A percentile compares a stretch with the other conserved stretches of the same genome.
Conservation (phyloP, 2,797 vertebrate genomes). For the Tamandua tetradactyla region DNA sequence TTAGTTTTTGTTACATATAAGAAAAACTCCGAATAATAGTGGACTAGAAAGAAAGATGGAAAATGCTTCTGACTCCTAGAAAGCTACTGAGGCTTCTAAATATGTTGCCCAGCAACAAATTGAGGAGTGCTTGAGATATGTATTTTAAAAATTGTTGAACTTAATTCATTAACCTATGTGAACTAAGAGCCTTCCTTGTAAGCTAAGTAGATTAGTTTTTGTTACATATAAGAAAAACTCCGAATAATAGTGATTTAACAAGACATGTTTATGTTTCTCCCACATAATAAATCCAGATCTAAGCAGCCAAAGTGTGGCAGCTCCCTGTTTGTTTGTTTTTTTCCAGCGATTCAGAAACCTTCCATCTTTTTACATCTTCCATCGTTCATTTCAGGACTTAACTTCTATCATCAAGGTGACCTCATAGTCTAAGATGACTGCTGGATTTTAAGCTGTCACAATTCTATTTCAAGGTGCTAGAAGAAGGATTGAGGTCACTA, state of each 20-base stretch:
- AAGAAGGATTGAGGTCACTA: not conserved
- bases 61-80: not conserved
- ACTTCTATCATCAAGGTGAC: not conserved
- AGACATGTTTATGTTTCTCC: slow-evolving; percentile 8
- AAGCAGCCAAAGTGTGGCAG: not conserved
- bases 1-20: not conserved
- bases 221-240: not conserved
- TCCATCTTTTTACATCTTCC: not conserved
- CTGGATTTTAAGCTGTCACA: not conserved
- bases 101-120: not conserved
- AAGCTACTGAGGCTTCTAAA: not conserved
- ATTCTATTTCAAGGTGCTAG: not conserved
- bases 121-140: not conserved
- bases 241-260: not conserved
- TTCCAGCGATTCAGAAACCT: not conserved
- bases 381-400: not conserved
- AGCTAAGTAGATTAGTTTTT: not conserved
- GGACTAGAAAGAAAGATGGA: not conserved
- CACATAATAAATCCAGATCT: not conserved
- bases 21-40: not conserved
- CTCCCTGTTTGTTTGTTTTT: not conserved
- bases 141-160: not conserved
- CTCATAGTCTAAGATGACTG: not conserved
- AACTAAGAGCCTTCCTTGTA: not conserved
- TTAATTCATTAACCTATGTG: not conserved